Base-by-base conservation (phyloP, 2,888 invertebrate species). In the Brenthis hecate region DNA sequence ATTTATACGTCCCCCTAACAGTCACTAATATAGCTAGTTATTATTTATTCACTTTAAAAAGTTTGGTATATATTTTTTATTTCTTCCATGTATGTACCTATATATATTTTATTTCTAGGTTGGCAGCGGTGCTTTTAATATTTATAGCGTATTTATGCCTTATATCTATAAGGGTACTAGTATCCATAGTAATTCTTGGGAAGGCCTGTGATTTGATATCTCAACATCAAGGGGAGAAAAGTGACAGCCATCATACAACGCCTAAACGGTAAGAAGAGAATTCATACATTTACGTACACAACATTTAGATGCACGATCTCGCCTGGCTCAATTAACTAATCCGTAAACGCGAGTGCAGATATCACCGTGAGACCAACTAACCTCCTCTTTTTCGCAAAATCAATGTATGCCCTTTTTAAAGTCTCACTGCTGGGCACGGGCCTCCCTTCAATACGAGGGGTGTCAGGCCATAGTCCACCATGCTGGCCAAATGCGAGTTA, bases 171-270 rank as follows among this genome's bases (percentile, higher is more conserved):
- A 94, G 97, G 79, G 94, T 99, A 57, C 93, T 98, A 13, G 97
- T 97, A 75, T 98, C 98, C 71, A 95, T 99, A 64, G 94, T 98
- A 32, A 96, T 99, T 63, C 93, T 99, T 72, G 99, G 99, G 3
- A 96, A 96, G 85, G 98, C 99, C 0, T 98, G 98, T 79, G 96
- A 97, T 80, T 93, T 98, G 73, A 98, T 99, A 79, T 93, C 96
- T 54, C 94, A 95, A 74, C 96, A 97, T 81, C 94, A 94, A 85
- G 91, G 83, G 76, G 94, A 90, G 77, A 94, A 84, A 85, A 89
- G 81, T 72, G 94, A 94, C 2, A 92, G 89, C 71, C 89, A 88
- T 65, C 88, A 90, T 65, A 79, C 85, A 23, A 93, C 85, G 74
- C 93, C 85, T 69, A 93, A 89, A 81, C 90, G 84, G 92, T 93